Percentiles rank a stretch among this genome's conserved stretches.
Evolutionary conservation across 2,113 vertebrate species (phyloP).

Genomic region (Nannobrachium achirus): DNA sequence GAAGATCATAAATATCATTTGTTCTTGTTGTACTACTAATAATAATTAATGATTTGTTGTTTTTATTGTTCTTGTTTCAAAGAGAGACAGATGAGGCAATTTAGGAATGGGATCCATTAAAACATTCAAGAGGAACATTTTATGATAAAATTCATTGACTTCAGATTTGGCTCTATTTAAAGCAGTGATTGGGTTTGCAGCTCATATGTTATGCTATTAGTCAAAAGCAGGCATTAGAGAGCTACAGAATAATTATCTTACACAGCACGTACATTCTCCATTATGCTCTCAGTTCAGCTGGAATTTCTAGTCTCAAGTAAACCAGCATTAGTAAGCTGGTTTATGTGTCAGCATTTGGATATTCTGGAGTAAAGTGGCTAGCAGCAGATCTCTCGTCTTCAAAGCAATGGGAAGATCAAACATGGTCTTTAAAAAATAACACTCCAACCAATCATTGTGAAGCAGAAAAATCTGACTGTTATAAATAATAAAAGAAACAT

Average conservation of each 20-base stretch:
- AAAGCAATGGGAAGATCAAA: conserved; percentile 14
- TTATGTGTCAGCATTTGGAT: conserved; percentile 33
- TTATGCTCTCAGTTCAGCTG: conserved; percentile 4
- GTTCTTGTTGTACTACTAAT: neutral
- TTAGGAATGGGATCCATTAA: no score
- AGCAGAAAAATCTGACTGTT: conserved; percentile 8
- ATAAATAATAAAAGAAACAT: neutral
- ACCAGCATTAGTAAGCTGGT: conserved; percentile 9
- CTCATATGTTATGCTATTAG: conserved; percentile 9
- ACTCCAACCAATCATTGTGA: neutral
- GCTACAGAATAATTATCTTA: conserved; percentile 27
- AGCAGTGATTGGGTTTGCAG: neutral
- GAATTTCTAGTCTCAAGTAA: neutral
- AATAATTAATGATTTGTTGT: neutral
- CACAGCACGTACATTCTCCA: conserved; percentile 11
- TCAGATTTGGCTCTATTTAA: neutral
- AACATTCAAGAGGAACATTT: conserved; percentile 6
- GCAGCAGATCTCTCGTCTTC: conserved; percentile 4
- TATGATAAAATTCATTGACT: neutral
- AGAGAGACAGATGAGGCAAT: neutral
- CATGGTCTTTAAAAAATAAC: neutral
- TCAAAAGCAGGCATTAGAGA: conserved; percentile 25
- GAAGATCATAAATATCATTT: neutral
- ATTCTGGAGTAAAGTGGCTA: neutral
- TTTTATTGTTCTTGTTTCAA: neutral